Conservation (phyloP, 1,140 invertebrate genomes). For the Dendrolimus kikuchii region DNA sequence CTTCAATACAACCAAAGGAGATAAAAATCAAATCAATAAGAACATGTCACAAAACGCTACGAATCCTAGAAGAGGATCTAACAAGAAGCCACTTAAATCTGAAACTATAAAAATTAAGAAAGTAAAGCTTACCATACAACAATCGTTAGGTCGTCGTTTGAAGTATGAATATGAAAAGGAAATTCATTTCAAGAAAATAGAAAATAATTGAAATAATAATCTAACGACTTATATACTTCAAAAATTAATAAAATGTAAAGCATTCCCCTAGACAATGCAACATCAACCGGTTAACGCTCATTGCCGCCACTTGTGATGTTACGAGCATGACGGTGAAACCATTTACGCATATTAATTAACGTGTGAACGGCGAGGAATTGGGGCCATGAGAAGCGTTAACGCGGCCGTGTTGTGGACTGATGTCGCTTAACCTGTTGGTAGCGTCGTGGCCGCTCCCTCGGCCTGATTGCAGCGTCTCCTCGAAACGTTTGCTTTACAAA, state of each 20-base stretch:
- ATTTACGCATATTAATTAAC: not conserved
- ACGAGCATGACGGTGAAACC: not conserved
- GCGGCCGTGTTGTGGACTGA: constrained; percentile 28
- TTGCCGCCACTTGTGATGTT: constrained; percentile 3
- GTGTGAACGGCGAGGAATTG: not conserved
- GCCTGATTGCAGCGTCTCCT: constrained; percentile 71
- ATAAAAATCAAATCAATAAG: constrained; percentile 48
- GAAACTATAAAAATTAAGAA: constrained; percentile 27
- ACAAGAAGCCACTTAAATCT: constrained; percentile 33
- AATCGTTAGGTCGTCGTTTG: constrained; percentile 21
- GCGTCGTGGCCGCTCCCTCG: constrained; percentile 64
- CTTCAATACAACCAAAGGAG: constrained; percentile 69
- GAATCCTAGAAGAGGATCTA: constrained; percentile 31
- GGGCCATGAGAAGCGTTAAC: constrained; percentile 23
- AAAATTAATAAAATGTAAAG: constrained; percentile 38
- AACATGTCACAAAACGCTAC: constrained; percentile 49
- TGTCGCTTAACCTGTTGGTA: constrained; percentile 67
- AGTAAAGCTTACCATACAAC: constrained; percentile 41
- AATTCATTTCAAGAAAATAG: constrained; percentile 19
- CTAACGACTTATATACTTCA: constrained; percentile 20
- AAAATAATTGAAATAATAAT: constrained; percentile 29
- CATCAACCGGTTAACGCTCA: constrained; percentile 33
- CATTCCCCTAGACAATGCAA: constrained; percentile 34
- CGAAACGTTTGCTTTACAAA: constrained; percentile 60
- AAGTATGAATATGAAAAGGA: constrained; percentile 34